Base-by-base conservation (phyloP, 2,113 vertebrate genomes). In the Notiomystis cincta region DNA sequence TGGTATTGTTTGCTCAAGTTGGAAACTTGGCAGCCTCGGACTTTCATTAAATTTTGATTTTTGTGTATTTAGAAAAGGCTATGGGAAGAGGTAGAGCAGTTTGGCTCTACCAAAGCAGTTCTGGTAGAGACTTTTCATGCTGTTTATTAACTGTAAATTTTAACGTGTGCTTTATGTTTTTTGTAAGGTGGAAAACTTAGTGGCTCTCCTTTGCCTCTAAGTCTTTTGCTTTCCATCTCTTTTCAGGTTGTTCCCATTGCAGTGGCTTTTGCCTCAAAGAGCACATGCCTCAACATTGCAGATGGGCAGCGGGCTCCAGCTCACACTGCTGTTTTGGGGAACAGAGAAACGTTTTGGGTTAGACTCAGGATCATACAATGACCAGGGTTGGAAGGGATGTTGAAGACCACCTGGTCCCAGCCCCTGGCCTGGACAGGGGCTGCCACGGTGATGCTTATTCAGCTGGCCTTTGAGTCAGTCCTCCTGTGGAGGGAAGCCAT, bases 31-130 rank as follows among this genome's bases (percentile, higher is more conserved):
- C 75, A 85, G 69, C 38, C 50, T 84, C 1, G 1, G 37, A 69
- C 21, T 85, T 95, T 78, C 91, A 91, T 96, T 92, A 92, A 87
- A 57, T 62, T 92, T 95, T 96, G 25, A 95, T 87, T 92, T 44
- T 61, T 23, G 44, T 33, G 24, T 82, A 23, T 83, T 94, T 94
- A 79, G 72, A 90, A 73, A 53, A 71, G 44, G 45, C 50, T 87
- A 30, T 57, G 73, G 84, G 66, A 94, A 61, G 57, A 93, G 7
- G 44, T 30, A 40, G 42, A 38, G 22, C 33, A 44, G 35, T 70
- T 70, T 82, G 82, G 57, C 54, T 40, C 23, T 47, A 64, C 23
- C 48, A 40, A 56, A 40, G n/a, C 40, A 56, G 40, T 23, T 64
- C 47, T 84, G 40, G 9, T 73, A 38, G 28, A 82, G 53, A 50